These are phyloP conservation scores for Forbesichthys agassizii DNA, from an alignment of 2,113 vertebrate species.

Conservation along the genomic window DNA sequence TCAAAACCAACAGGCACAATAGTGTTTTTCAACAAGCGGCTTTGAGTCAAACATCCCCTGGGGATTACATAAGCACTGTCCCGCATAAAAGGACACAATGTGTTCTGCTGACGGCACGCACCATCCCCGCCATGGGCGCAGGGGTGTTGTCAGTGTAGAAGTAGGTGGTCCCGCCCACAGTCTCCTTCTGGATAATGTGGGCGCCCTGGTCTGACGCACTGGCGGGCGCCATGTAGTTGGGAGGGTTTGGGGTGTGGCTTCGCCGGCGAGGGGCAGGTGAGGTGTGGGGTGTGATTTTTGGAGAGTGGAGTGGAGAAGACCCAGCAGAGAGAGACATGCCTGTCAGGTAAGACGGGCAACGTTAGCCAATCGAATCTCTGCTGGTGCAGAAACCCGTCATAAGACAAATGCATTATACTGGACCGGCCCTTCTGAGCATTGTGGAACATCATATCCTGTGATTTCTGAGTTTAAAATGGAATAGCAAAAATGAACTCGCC, in stretches of 20 bases:
- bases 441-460: too few relatives aligned
- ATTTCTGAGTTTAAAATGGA: too few relatives aligned
- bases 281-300: constrained; percentile 98
- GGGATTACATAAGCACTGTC: not conserved
- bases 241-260: constrained; percentile 98
- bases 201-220: constrained; percentile 87
- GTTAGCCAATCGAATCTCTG: not conserved
- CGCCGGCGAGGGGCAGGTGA: constrained; percentile 95
- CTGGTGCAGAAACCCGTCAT: too few relatives aligned
- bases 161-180: constrained; percentile 97
- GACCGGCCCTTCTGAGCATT: too few relatives aligned
- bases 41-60: too few relatives aligned
- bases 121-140: constrained; percentile 93
- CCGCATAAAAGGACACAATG: not conserved
- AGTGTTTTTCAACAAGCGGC: not conserved
- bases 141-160: constrained; percentile 98
- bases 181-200: constrained; percentile 98
- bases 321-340: constrained; percentile 98
- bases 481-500: too few relatives aligned
- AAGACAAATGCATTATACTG: too few relatives aligned
- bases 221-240: constrained; percentile 96
- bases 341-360: constrained; percentile 51
- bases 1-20: constrained; percentile 32
- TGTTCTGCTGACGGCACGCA: constrained; percentile 55
- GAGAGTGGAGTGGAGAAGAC: constrained; percentile 97